Conservation (phyloP, 2,888 invertebrate genomes). For the Hypsopygia costalis region DNA sequence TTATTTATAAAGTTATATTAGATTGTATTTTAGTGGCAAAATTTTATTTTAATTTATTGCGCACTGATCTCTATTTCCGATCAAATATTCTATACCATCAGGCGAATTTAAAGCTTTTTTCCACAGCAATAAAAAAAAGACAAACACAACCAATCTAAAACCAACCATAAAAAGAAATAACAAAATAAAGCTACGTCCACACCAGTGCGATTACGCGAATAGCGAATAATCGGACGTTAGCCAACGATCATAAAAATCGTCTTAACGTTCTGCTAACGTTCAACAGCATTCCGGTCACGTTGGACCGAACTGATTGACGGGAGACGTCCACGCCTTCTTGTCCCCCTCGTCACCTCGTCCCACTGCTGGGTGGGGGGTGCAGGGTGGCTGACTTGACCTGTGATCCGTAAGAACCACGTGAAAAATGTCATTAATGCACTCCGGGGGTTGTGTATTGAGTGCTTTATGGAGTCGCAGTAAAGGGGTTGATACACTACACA, state of each 20-base stretch:
- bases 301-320: constrained; percentile 74
- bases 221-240: constrained; percentile 51
- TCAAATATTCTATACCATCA: too few species aligned
- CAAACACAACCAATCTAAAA: too few species aligned
- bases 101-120: too few species aligned
- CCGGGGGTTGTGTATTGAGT: constrained; percentile 33
- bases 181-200: constrained; percentile 18
- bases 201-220: constrained; percentile 36
- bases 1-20: too few species aligned
- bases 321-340: constrained; percentile 69
- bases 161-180: background rate
- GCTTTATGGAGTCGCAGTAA: constrained; percentile 16
- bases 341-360: constrained; percentile 20
- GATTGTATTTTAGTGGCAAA: too few species aligned
- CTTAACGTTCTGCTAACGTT: constrained; percentile 50
- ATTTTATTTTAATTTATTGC: too few species aligned
- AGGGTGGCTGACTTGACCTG: constrained; percentile 56
- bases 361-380: constrained; percentile 14
- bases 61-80: too few species aligned
- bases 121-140: too few species aligned
- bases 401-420: constrained; percentile 69
- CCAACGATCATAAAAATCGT: constrained; percentile 52
- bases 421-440: constrained; percentile 79
- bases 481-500: constrained; percentile 4
- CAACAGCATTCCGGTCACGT: constrained; percentile 70